phyloP scores from a whole-genome alignment of 2,888 invertebrate genomes.

The Yponomeuta evonymella region DNA sequence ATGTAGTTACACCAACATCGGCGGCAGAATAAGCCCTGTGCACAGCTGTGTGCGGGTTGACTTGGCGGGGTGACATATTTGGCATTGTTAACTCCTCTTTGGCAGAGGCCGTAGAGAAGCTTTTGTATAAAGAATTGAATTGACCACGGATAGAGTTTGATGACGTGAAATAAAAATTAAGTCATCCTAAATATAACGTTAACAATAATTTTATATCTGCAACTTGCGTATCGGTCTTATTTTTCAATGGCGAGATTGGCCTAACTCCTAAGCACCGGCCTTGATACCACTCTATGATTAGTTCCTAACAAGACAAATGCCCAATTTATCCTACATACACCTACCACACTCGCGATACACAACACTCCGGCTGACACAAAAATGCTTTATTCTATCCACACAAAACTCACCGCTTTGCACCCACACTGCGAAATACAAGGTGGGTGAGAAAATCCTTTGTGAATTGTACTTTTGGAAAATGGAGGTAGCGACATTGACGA shows the following conservation, averaged over 20 bases:
- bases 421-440: slow-evolving; percentile 26
- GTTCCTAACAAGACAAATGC: neutral
- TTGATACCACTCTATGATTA: neutral
- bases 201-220: no score
- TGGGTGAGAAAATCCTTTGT: slow-evolving; percentile 30
- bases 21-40: no score
- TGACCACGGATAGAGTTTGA: no score
- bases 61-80: no score
- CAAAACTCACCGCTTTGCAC: neutral
- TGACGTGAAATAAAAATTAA: no score
- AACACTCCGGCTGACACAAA: neutral
- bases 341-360: neutral
- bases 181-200: no score
- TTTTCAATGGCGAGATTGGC: neutral
- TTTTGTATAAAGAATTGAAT: no score
- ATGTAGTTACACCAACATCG: no score
- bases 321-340: neutral
- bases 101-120: no score
- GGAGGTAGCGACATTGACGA: slow-evolving; percentile 2
- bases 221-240: neutral
- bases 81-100: no score
- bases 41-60: no score
- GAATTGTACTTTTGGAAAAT: neutral
- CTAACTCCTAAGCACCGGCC: neutral
- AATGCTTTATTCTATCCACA: neutral